A percentile compares a stretch with the other conserved stretches of the same genome.
These are phyloP conservation scores for Nemotelus pantherinus DNA, from an alignment of 2,888 invertebrate genomes.

Conservation along the genomic window DNA sequence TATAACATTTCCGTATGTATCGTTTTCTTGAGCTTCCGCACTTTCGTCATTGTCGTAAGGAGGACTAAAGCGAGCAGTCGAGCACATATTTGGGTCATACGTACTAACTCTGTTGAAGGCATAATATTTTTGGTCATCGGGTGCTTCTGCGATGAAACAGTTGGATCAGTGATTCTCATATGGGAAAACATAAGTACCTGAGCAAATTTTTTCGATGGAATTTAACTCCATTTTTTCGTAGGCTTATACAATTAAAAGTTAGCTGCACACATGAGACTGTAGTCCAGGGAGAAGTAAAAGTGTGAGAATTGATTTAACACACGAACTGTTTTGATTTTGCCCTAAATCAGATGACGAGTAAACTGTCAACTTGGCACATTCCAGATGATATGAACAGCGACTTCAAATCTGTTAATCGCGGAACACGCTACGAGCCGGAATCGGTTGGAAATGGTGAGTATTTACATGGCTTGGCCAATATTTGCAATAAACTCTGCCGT, in stretches of 20 bases:
- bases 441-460: too few species aligned
- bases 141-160: background rate
- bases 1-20: constrained; percentile 22
- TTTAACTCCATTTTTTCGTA: constrained; percentile 22
- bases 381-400: too few species aligned
- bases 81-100: constrained; percentile 54
- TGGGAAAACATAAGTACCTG: background rate
- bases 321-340: background rate
- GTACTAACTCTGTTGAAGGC: constrained; percentile 38
- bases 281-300: background rate
- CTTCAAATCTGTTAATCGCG: too few species aligned
- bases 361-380: too few species aligned
- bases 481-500: too few species aligned
- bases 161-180: background rate
- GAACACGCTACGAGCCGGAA: too few species aligned
- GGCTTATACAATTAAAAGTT: too few species aligned
- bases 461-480: too few species aligned
- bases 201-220: constrained; percentile 27
- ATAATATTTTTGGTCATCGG: constrained; percentile 25
- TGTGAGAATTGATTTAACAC: background rate
- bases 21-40: background rate
- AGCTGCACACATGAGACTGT: background rate
- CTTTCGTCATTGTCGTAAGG: constrained; percentile 18
- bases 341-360: background rate
- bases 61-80: constrained; percentile 52